Evolutionary conservation across 2,888 invertebrate genomes (phyloP).

Genomic region (Troglohyphantes excavatus): DNA sequence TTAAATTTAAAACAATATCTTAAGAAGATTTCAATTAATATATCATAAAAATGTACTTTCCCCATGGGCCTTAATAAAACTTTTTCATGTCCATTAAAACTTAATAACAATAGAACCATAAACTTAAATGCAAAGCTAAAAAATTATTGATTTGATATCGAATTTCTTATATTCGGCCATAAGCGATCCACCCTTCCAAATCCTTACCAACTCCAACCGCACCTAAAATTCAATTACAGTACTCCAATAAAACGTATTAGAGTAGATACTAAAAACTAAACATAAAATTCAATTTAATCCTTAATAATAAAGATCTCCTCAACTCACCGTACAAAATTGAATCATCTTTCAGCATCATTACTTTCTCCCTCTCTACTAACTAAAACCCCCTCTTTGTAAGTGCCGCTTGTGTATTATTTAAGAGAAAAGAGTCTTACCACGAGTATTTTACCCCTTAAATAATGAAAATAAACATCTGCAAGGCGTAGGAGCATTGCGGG

Average conservation of each 20-base stretch:
- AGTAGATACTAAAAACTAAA: not conserved
- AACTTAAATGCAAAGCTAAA: too few species aligned
- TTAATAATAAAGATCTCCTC: constrained; percentile 2
- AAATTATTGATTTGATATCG: too few species aligned
- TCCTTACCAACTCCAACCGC: too few species aligned
- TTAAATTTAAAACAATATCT: too few species aligned
- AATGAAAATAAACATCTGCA: constrained; percentile 51
- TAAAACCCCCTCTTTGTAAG: constrained; percentile 2
- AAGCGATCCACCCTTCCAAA: too few species aligned
- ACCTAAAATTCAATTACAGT: not conserved
- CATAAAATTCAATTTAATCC: constrained; percentile 35
- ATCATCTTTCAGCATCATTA: constrained; percentile 28
- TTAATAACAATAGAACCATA: too few species aligned
- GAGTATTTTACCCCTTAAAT: constrained; percentile 30
- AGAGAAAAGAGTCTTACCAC: constrained; percentile 14
- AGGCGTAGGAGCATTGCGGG: constrained; percentile 3
- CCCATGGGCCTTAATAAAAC: too few species aligned
- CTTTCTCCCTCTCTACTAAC: not conserved
- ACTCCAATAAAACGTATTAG: not conserved
- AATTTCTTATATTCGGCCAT: too few species aligned
- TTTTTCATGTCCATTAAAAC: too few species aligned
- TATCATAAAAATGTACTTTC: too few species aligned
- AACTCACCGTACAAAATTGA: constrained; percentile 40
- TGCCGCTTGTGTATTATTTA: constrained; percentile 37
- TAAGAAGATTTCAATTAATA: too few species aligned